Evolutionary conservation across 2,113 vertebrate genomes (phyloP).

Genomic region (Oncorhynchus mykiss): DNA sequence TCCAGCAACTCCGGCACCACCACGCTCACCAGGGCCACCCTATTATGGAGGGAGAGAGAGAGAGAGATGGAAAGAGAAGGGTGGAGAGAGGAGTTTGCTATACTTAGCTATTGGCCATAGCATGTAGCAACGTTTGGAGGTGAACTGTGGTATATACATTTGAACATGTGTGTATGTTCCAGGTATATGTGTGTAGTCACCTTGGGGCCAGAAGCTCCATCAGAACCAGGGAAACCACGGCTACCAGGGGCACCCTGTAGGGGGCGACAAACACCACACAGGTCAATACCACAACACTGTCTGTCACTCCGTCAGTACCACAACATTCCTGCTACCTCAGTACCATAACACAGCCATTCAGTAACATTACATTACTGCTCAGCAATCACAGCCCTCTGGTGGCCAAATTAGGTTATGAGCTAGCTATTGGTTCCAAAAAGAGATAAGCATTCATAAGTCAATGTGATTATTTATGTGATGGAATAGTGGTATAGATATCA

Average conservation of each 20-base stretch:
- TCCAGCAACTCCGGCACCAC: conserved; percentile 82
- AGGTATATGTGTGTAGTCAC: conserved; percentile 65
- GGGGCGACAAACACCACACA: conserved; percentile 30
- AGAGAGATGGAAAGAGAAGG: background rate
- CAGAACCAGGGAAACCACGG: conserved; percentile 94
- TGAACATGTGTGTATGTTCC: background rate
- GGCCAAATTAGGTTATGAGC: background rate
- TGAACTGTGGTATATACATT: no score
- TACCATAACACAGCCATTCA: background rate
- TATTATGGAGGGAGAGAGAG: conserved; percentile 43
- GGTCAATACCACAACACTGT: conserved; percentile 2
- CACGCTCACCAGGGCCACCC: conserved; percentile 91
- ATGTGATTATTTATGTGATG: background rate
- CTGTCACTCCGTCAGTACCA: background rate
- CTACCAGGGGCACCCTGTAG: conserved; percentile 87
- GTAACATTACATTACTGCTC: background rate
- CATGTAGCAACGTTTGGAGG: no score
- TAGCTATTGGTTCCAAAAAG: background rate
- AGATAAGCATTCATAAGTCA: background rate
- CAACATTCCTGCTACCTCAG: background rate
- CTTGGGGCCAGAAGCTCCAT: conserved; percentile 88
- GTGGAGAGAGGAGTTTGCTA: background rate
- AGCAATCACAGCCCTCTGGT: background rate
- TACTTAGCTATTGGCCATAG: no score
- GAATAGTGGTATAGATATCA: no score